Evolutionary conservation across 2,113 vertebrate genomes (phyloP), one percentile per base, ranked within the genome.

Genomic region (Notothenia rossii): DNA sequence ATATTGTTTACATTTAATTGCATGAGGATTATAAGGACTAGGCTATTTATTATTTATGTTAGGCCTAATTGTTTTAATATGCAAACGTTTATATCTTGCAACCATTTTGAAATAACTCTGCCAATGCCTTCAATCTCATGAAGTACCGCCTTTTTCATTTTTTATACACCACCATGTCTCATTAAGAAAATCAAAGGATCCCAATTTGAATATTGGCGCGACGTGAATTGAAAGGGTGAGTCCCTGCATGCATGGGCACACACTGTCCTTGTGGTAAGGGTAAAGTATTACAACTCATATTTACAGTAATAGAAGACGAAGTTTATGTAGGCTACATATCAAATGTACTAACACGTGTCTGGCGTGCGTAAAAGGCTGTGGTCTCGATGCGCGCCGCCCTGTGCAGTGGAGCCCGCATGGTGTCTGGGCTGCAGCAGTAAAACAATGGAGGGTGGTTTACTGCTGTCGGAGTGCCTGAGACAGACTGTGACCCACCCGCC

Each of bases 141-240:
- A 59, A 54, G 51, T 10, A 5, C 5, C 55, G 68, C 33, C 11
- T 6, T 56, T 71, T 79, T 75, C 48, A 87, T 84, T 81, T 77
- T 82, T 82, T 89, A 90, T 86, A 73, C 88, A 84, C 77, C 91
- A 88, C 75, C 72, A 66, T 48, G 73, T 87, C 88, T 90, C 89
- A 91, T 91, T 89, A 89, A 62, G 75, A 77, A 91, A 87, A 89
- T 82, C 71, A 75, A 20, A 63, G 58, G 54, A 43, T 14, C 73
- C 20, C n/a, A 18, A 91, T 93, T 91, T 92, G 86, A 92, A 93
- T 92, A 91, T 82, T 85, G 90, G 82, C 82, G 85, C 88, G 92
- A 89, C 84, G 72, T 55, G 69, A 69, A 80, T 71, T 83, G 76
- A 78, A 64, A 75, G 76, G 70, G 62, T 85, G 79, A 53, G 22